Base-by-base conservation (phyloP, 2,888 invertebrate genomes). In the Hirudinaria manillensis region DNA sequence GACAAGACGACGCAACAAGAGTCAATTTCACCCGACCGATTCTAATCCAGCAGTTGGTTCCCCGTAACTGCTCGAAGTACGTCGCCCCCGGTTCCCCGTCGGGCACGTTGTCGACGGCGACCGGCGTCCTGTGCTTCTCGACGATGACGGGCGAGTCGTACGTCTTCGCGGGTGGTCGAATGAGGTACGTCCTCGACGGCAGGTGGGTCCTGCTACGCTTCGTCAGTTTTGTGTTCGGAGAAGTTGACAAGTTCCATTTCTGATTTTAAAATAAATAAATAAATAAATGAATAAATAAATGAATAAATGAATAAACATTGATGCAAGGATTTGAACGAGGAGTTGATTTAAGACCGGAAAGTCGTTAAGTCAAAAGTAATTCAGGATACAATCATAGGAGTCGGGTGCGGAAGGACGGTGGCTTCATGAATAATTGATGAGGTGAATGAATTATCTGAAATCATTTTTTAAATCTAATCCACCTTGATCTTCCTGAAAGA, bases 11-110 rank as follows among this genome's bases (percentile, higher is more conserved):
- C n/a, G n/a, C 7, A 21, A 74, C 34, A 36, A 32, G 38, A 19
- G 29, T 34, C 36, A 21, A 29, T n/a, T 16, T 56, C 38, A 21
- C 16, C 82, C 79, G 74, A 85, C 85, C 86, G 53, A 87, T 79
- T 80, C 86, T 86, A 78, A 84, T 85, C 77, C 83, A 82, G 55
- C 85, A 84, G 55, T 76, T 61, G 34, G 91, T 89, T 0, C 92
- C 91, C 83, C 92, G 93, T 85, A 92, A 93, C 83, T 98, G 97
- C 84, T 97, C 95, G 85, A 92, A 98, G 86, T 93, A 94, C 0
- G 90, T 90, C 84, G 91, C 91, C 27, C 84, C 84, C 71, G 82
- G 83, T 65, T 82, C 82, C 13, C 70, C 61, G 27, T 94, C 94
- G 75, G 93, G 91, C 86, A 95, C 93, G 88, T 84, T 66, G 55